Base-by-base conservation (phyloP, 2,888 invertebrate species). In the Odontocerum albicorne region DNA sequence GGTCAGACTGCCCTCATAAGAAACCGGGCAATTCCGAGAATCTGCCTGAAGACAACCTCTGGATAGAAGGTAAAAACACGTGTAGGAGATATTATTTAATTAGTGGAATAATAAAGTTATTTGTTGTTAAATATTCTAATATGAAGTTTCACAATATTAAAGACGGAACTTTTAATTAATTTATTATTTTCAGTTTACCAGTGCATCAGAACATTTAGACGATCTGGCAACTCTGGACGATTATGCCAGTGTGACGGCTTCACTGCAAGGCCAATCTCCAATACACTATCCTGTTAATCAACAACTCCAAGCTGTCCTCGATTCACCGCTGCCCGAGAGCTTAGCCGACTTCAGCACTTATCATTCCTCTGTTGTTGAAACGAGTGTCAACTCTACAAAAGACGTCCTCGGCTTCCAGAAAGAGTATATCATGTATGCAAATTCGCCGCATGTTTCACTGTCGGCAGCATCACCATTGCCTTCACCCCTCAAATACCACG, bases 291-390 rank as follows among this genome's bases (percentile, higher is more conserved):
- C 82, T 57, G 86, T 86, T 12, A 87, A 86, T 67, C 83, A 87
- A 56, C 85, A 88, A 61, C 76, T 90, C 8, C 89, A 89, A 67
- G 87, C 88, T 1, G 84, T 90, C 17, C 76, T 90, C 19, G 87
- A 90, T 69, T 89, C 88, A 12, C 90, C 87, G 1, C 70, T 90
- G 42, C 89, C 90, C 2, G 89, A 90, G 72, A 87, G 88, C 55
- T 70, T 88, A 63, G 89, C 91, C 16, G 90, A 92, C 70, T 90
- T 92, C 70, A 87, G 89, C 65, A 87, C 91, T 57, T 89, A 90
- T 69, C 90, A 87, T 71, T 77, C 82, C 63, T 80, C 82, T 35
- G 60, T 55, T 3, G 53, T 54, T 2, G 61, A 59, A 39, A 43
- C 42, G n/a, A 59, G 46, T 15, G 49, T 57, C 2, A 59, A 47